Evolutionary conservation across 2,113 vertebrate species (phyloP), one percentile per base, ranked within the genome.

Genomic region (Naja naja): DNA sequence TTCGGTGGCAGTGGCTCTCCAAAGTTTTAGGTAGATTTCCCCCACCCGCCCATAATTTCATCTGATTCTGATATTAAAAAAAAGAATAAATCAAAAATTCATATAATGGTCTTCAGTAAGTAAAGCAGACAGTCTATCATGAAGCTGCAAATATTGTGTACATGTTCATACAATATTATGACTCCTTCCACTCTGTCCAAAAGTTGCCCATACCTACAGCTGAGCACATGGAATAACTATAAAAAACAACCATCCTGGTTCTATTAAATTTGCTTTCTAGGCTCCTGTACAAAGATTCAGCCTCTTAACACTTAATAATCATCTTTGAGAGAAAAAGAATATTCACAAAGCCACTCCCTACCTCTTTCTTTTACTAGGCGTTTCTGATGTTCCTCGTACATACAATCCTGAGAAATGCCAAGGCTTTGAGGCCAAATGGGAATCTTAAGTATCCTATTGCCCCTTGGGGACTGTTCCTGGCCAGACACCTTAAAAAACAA

Each of bases 341-440:
- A 85, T 95, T 92, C 45, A 93, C 92, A 95, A 43, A 69, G n/a
- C 22, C 34, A 93, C 54, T 92, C 94, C 92, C 74, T 95, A 99
- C 98, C 98, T 97, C 96, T 87, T n/a, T 95, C 95, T 91, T 95
- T 93, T 96, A 96, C 96, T 95, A 94, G 95, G 93, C 94, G 95
- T 64, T 96, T 96, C 58, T 95, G 94, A 92, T 97, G 97, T 89
- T 92, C 88, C 96, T 98, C 98, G 96, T 99, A 99, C 89, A 98
- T 98, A 97, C 99, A 99, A 96, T 95, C 98, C 93, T 97, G 97
- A 87, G 97, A 98, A 97, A 99, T 99, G 89, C 99, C 99, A 92
- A 99, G 95, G 93, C 97, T 98, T 93, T 95, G 96, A 86, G 99
- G 98, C 99, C 99, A 99, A 97, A 99, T 98, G 0, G 99, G 99